A percentile compares a stretch with the other conserved stretches of the same genome.
phyloP scores from a whole-genome alignment of 2,888 invertebrate genomes.

The Baccha elongata region DNA sequence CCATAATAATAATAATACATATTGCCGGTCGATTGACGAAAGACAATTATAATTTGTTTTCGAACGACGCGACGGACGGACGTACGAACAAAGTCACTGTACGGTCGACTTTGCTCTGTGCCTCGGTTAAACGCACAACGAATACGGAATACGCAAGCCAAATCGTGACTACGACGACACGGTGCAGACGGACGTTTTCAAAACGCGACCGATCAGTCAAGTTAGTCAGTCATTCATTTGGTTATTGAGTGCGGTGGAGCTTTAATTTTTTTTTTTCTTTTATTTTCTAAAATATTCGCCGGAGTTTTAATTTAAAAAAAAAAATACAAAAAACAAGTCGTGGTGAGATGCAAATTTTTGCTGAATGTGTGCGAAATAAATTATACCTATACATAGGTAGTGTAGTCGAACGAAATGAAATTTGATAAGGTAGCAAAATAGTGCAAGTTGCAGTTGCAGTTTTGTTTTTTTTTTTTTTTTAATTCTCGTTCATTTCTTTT shows the following conservation, averaged over 20 bases:
- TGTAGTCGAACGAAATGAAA: conserved; percentile 40
- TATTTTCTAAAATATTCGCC: conserved; percentile 28
- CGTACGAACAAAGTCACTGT: conserved; percentile 36
- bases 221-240: conserved; percentile 65
- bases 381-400: neutral
- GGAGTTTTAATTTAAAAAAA: conserved; percentile 41
- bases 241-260: conserved; percentile 49
- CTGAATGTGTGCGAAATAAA: conserved; percentile 40
- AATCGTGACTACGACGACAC: conserved; percentile 6
- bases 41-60: conserved; percentile 70
- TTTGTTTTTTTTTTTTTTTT: neutral
- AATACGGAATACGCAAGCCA: conserved; percentile 36
- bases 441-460: conserved; percentile 45
- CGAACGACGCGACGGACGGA: conserved; percentile 28
- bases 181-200: conserved; percentile 19
- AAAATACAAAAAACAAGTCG: conserved; percentile 9
- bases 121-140: conserved; percentile 34
- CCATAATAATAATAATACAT: conserved; percentile 54
- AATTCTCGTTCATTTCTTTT: too few relatives aligned
- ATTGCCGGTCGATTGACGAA: conserved; percentile 64
- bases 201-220: conserved; percentile 59
- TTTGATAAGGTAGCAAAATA: conserved; percentile 45
- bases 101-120: conserved; percentile 3
- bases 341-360: conserved; percentile 33
- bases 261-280: conserved; percentile 19